A percentile compares a stretch with the other conserved stretches of the same genome.
Evolutionary conservation across 2,888 invertebrate genomes (phyloP).

Genomic region (Chydorus sphaericus): DNA sequence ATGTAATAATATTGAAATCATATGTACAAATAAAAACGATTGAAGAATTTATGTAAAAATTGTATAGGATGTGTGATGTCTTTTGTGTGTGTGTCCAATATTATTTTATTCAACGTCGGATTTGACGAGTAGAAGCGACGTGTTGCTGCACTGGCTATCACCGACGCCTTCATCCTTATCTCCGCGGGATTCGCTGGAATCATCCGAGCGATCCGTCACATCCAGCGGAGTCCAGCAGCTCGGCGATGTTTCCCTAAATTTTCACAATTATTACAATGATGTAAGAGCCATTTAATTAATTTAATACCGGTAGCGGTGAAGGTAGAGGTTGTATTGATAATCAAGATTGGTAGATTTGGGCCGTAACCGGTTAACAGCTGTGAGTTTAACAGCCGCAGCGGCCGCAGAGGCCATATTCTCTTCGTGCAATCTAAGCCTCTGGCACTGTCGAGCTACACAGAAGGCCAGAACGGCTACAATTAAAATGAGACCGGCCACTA

Average conservation of each 20-base stretch:
- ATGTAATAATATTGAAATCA: no score
- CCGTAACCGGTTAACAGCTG: slow-evolving; percentile 8
- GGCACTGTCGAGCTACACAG: slow-evolving; percentile 11
- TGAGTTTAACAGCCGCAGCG: slow-evolving; percentile 10
- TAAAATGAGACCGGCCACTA: slow-evolving; percentile 7
- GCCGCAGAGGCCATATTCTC: slow-evolving; percentile 10
- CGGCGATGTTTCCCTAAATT: not conserved
- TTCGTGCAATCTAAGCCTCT: slow-evolving; percentile 3
- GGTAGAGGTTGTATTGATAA: slow-evolving; percentile 8
- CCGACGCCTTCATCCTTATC: slow-evolving; percentile 10
- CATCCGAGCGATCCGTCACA: not conserved
- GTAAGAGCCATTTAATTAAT: not conserved
- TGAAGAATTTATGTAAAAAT: no score
- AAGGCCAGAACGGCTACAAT: slow-evolving; percentile 10
- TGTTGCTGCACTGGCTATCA: slow-evolving; percentile 11
- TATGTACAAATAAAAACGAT: no score
- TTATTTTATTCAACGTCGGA: no score
- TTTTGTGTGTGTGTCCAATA: no score
- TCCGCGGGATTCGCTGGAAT: no score
- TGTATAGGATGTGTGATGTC: no score
- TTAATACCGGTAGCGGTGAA: slow-evolving; percentile 5
- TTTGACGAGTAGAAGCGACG: slow-evolving; percentile 1
- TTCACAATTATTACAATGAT: not conserved
- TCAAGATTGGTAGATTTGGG: slow-evolving; percentile 15
- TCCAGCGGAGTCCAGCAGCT: slow-evolving; percentile 5